These are phyloP conservation scores for Eumacrocentrus americanus DNA, from an alignment of 2,888 invertebrate genomes.

Conservation along the genomic window DNA sequence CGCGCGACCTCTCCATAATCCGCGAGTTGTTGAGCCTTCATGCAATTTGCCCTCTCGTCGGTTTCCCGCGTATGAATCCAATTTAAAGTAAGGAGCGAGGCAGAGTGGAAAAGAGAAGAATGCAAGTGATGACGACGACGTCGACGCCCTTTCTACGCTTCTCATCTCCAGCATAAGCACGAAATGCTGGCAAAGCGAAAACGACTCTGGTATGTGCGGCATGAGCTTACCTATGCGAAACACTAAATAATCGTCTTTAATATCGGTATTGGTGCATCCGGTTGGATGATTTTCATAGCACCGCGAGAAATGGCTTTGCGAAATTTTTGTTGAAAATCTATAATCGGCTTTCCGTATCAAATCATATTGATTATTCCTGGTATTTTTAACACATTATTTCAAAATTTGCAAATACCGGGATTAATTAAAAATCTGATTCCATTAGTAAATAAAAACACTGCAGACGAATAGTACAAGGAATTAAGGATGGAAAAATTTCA, in stretches of 20 bases:
- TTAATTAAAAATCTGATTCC: no score
- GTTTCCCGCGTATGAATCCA: constrained; percentile 47
- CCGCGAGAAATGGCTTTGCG: background rate
- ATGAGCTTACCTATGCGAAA: constrained; percentile 38
- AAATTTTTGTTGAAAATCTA: background rate
- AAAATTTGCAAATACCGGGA: no score
- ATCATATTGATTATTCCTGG: no score
- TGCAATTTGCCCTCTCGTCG: constrained; percentile 43
- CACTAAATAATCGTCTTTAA: constrained; percentile 46
- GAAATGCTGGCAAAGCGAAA: constrained; percentile 45
- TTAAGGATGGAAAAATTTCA: no score
- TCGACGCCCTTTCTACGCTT: constrained; percentile 20
- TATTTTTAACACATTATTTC: no score
- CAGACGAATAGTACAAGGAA: no score
- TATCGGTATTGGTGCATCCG: constrained; percentile 29
- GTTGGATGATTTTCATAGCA: no score
- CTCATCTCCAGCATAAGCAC: constrained; percentile 29
- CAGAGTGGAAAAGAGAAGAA: constrained; percentile 38
- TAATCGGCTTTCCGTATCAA: no score
- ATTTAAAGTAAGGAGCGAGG: constrained; percentile 44
- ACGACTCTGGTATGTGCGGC: constrained; percentile 32
- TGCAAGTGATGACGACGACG: constrained; percentile 28
- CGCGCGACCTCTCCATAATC: constrained; percentile 28
- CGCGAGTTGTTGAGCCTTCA: constrained; percentile 41
- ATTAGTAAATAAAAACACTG: no score